Evolutionary conservation across 1,140 invertebrate species (phyloP).

Genomic region (Lordiphosa stackelbergi): DNA sequence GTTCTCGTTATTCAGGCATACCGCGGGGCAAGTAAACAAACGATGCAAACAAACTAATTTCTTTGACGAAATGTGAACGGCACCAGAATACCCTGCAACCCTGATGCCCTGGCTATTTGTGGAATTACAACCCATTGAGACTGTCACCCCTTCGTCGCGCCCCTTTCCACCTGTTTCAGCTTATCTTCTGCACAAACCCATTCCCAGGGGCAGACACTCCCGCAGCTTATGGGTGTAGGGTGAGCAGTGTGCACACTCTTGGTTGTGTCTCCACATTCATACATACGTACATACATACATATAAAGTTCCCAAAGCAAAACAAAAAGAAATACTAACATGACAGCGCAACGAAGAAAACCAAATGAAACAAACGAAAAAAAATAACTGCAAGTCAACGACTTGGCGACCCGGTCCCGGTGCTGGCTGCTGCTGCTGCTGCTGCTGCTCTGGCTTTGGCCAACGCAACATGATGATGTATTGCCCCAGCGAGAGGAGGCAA

Average conservation of each 20-base stretch:
- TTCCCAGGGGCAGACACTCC: not conserved
- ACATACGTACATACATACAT: not conserved
- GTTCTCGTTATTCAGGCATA: too few species aligned
- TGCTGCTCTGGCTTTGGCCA: not conserved
- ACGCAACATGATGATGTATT: constrained; percentile 25
- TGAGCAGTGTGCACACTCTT: constrained; percentile 1
- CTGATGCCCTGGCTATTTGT: too few species aligned
- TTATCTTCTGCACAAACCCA: too few species aligned
- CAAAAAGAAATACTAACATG: constrained; percentile 16
- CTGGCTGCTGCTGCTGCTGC: constrained; percentile 3
- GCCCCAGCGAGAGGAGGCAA: constrained; percentile 11
- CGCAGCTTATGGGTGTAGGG: constrained; percentile 1
- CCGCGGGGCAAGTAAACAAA: too few species aligned
- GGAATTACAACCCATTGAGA: too few species aligned
- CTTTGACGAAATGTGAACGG: too few species aligned
- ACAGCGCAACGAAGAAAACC: constrained; percentile 13
- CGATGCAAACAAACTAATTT: too few species aligned
- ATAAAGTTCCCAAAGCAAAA: constrained; percentile 16
- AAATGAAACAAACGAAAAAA: constrained; percentile 22
- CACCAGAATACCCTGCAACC: too few species aligned
- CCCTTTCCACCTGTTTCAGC: too few species aligned
- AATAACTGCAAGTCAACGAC: constrained; percentile 34
- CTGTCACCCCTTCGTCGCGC: too few species aligned
- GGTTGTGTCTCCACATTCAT: not conserved
- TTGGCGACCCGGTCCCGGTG: constrained; percentile 8